Evolutionary conservation across 2,113 vertebrate species (phyloP).

Genomic region (Thalassoma bifasciatum): DNA sequence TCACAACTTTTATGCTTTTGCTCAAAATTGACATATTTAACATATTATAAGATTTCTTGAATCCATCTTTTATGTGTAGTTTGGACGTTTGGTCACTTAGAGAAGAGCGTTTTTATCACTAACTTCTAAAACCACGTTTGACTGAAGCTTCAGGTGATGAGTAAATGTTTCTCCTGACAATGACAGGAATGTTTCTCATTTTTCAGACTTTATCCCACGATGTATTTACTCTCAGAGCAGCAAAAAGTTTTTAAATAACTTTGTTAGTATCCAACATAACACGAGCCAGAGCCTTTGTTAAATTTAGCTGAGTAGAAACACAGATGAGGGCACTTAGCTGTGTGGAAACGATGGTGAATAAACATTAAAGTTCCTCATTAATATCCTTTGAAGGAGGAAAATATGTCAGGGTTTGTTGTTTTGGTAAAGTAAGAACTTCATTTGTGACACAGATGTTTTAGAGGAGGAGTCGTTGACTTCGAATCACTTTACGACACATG

Average conservation of each 20-base stretch:
- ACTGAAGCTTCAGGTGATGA: background rate
- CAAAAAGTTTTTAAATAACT: background rate
- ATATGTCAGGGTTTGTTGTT: background rate
- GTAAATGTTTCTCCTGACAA: background rate
- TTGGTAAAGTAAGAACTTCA: background rate
- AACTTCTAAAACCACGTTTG: background rate
- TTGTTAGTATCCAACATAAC: no score
- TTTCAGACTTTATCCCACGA: background rate
- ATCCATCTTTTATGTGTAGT: no score
- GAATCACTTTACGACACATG: background rate
- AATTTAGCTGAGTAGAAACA: background rate
- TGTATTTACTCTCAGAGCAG: background rate
- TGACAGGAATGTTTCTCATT: background rate
- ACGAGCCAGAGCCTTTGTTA: background rate
- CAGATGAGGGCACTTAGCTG: background rate
- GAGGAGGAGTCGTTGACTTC: background rate
- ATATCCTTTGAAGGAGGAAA: constrained; percentile 9
- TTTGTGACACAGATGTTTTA: background rate
- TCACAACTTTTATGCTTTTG: no score
- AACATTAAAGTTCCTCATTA: background rate
- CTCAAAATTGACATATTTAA: no score
- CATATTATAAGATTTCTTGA: no score
- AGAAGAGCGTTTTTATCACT: constrained; percentile 25
- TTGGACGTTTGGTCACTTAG: no score
- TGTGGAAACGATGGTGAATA: background rate